Percentiles rank a stretch among this genome's conserved stretches.
Conservation (phyloP, 2,113 vertebrate genomes). For the Grammomys surdaster region DNA sequence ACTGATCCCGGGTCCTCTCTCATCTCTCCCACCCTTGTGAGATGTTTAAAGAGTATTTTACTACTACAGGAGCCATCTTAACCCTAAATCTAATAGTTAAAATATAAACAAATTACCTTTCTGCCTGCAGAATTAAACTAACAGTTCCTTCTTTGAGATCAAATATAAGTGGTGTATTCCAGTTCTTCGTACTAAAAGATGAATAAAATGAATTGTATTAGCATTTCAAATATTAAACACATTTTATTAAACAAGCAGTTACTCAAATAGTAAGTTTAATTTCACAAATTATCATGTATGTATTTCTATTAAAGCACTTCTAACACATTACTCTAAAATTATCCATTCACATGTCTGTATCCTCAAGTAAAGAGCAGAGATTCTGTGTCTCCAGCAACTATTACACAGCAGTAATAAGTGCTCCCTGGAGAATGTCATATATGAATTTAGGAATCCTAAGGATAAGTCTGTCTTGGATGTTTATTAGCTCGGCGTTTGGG, state of each 20-base stretch:
- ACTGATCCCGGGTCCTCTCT: not conserved
- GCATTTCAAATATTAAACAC: not conserved
- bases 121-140: conserved; percentile 96
- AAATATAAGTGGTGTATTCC: conserved; percentile 98
- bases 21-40: not conserved
- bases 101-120: conserved; percentile 89
- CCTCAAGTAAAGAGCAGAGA: not conserved
- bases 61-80: not conserved
- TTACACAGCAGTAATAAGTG: not conserved
- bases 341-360: not conserved
- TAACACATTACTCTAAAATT: not conserved
- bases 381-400: not conserved
- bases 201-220: conserved; percentile 55
- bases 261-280: conserved; percentile 36
- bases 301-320: conserved; percentile 16
- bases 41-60: conserved; percentile 28
- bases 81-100: conserved; percentile 9
- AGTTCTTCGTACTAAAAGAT: conserved; percentile 93
- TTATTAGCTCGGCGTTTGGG: conserved; percentile 17
- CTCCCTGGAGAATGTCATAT: not conserved
- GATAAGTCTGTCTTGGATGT: not conserved
- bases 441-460: conserved; percentile 28
- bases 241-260: conserved; percentile 43
- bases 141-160: conserved; percentile 98
- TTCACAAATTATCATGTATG: conserved; percentile 24